These are phyloP conservation scores for Adrianichthys oophorus DNA, from an alignment of 2,797 vertebrate species.

Conservation along the genomic window DNA sequence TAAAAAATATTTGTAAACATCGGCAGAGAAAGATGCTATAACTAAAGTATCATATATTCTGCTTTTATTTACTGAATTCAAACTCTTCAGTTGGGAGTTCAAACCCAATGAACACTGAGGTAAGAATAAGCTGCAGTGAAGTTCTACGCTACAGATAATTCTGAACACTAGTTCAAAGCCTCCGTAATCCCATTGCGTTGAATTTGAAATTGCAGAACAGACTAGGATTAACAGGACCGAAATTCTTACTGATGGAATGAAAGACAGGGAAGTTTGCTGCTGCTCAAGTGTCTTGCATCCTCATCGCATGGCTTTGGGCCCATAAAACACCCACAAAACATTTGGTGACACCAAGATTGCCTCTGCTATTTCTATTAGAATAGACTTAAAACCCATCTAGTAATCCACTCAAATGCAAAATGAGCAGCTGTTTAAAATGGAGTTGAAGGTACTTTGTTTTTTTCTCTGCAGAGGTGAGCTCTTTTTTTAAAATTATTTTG, in stretches of 20 bases:
- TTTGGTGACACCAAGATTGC: conserved; percentile 16
- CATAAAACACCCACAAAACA: no score
- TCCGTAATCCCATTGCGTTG: background rate
- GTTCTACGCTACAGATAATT: background rate
- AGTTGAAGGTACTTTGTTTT: conserved; percentile 8
- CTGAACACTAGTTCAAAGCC: background rate
- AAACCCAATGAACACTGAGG: conserved; percentile 12
- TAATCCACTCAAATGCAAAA: conserved; percentile 49
- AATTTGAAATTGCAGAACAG: background rate
- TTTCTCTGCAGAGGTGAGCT: background rate
- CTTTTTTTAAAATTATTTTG: background rate
- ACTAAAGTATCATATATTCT: no score
- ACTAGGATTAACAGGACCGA: background rate
- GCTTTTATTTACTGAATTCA: no score
- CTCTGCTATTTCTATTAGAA: conserved; percentile 30
- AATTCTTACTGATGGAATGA: background rate
- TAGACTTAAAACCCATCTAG: conserved; percentile 48
- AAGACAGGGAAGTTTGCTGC: background rate
- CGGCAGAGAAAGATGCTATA: no score
- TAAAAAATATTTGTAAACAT: no score
- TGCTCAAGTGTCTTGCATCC: background rate
- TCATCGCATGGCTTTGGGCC: background rate
- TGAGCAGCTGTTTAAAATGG: conserved; percentile 23
- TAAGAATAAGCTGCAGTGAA: background rate
- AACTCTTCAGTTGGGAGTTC: background rate